A percentile compares a stretch with the other conserved stretches of the same genome.
Conservation (phyloP, 2,113 vertebrate genomes). For the Chaetura pelagica region DNA sequence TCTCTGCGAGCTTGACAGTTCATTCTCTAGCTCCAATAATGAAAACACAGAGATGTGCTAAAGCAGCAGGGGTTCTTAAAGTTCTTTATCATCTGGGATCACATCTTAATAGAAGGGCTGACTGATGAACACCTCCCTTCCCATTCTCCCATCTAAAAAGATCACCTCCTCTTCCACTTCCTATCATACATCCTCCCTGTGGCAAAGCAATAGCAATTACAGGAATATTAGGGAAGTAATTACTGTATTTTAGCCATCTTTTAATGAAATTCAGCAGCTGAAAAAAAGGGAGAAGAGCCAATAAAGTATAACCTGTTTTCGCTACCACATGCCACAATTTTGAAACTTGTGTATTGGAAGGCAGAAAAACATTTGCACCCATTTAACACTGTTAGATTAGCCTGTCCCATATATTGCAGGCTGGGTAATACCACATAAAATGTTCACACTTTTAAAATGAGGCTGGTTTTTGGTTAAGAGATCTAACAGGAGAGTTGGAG, state of each 20-base stretch:
- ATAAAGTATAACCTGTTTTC: not conserved
- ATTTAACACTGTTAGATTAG: not conserved
- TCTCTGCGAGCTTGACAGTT: not conserved
- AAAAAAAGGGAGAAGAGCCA: not conserved
- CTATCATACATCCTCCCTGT: conserved; percentile 5
- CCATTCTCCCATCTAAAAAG: conserved; percentile 2
- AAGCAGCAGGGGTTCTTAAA: conserved; percentile 29
- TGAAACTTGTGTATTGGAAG: not conserved
- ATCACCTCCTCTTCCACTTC: conserved; percentile 30
- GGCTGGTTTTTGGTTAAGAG: not conserved
- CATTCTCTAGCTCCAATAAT: not conserved
- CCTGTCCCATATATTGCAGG: rapidly evolving
- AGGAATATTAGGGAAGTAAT: conserved; percentile 56
- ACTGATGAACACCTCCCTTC: conserved; percentile 37
- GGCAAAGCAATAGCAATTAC: conserved; percentile 54
- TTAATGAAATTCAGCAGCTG: conserved; percentile 39
- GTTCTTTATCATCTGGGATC: conserved; percentile 24
- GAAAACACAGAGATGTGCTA: not conserved
- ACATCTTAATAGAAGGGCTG: conserved; percentile 20
- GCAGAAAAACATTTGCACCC: not conserved
- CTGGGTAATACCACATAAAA: not conserved
- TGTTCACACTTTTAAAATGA: not conserved
- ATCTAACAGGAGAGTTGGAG: not conserved
- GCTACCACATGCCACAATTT: not conserved
- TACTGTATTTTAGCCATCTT: conserved; percentile 37